Conservation (phyloP, 2,888 invertebrate species). For the Ellobium chinense region DNA sequence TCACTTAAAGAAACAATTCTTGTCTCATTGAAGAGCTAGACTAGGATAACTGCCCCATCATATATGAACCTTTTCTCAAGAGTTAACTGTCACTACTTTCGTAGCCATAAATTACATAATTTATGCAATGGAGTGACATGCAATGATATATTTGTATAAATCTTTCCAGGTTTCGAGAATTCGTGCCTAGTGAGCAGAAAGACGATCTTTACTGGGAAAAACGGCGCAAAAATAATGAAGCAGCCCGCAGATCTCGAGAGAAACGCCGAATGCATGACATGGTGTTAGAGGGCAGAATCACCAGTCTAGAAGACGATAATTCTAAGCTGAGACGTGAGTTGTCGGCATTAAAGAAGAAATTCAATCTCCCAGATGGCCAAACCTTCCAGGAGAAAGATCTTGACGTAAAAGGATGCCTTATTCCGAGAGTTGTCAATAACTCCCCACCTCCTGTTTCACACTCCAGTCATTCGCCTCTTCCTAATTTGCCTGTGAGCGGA, state of each 20-base stretch:
- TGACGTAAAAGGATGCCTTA: background rate
- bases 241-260: constrained; percentile 97
- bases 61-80: no score
- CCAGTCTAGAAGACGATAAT: constrained; percentile 96
- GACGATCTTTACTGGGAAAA: constrained; percentile 99
- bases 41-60: no score
- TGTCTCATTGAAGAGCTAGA: no score
- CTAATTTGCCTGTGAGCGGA: background rate
- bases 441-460: background rate
- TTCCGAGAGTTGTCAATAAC: background rate
- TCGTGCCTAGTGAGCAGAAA: constrained; percentile 97
- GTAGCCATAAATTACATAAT: background rate
- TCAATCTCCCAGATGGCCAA: constrained; percentile 68
- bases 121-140: no score
- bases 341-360: constrained; percentile 93
- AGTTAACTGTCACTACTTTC: background rate
- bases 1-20: no score
- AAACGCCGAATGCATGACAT: constrained; percentile 97
- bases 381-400: constrained; percentile 22
- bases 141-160: background rate
- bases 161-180: constrained; percentile 95
- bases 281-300: constrained; percentile 95
- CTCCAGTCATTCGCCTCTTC: background rate
- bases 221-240: constrained; percentile 94
- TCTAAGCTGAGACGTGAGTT: constrained; percentile 95